Evolutionary conservation across 2,797 vertebrate genomes (phyloP).

Genomic region (Xerus rutilus): DNA sequence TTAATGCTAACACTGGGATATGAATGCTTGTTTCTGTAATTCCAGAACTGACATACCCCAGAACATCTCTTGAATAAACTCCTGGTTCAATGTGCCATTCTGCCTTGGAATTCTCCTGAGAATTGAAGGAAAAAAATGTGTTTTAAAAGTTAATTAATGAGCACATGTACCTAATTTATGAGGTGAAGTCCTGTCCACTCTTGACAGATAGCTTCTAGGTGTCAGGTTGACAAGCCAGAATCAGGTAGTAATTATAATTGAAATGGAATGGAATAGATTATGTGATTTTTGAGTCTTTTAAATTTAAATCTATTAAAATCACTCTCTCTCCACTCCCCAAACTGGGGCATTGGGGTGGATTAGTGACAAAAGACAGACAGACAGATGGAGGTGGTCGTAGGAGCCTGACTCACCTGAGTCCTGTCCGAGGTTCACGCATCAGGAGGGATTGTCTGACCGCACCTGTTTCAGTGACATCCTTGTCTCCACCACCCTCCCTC

Average conservation of each 20-base stretch:
- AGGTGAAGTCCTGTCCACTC: neutral
- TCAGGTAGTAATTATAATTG: neutral
- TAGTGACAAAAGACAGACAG: constrained; percentile 32
- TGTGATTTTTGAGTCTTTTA: constrained; percentile 23
- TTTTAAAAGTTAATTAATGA: constrained; percentile 56
- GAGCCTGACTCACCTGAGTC: neutral
- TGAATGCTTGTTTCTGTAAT: neutral
- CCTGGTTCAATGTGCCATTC: neutral
- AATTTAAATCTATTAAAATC: constrained; percentile 45
- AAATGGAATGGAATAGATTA: neutral
- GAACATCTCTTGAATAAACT: neutral
- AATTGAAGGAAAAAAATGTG: neutral
- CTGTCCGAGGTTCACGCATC: fast-evolving
- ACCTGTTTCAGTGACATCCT: neutral
- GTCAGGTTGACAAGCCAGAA: neutral
- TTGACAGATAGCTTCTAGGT: neutral
- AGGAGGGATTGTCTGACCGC: neutral
- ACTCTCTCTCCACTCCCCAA: neutral
- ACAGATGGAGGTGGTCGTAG: neutral
- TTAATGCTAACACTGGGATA: neutral
- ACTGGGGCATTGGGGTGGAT: neutral
- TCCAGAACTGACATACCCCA: fast-evolving
- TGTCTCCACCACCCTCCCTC: neutral
- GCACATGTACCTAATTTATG: neutral
- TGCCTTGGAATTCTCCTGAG: neutral